A percentile compares a stretch with the other conserved stretches of the same genome.
Evolutionary conservation across 2,888 invertebrate species (phyloP).

Genomic region (Acleris sparsana): DNA sequence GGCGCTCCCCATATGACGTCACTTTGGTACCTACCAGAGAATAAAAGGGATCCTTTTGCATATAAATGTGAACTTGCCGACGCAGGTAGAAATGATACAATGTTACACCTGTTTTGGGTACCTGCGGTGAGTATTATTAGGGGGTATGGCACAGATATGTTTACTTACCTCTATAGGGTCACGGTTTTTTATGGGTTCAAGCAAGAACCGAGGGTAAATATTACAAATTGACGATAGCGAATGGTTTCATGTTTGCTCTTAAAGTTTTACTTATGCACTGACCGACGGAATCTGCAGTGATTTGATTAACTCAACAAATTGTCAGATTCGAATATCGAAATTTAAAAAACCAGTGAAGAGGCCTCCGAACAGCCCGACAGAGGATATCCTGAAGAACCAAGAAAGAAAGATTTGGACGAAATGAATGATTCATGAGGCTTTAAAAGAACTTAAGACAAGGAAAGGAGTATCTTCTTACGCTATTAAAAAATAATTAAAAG

Average conservation of each 20-base stretch:
- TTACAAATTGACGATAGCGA: no score
- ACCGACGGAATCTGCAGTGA: background rate
- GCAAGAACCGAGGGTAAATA: no score
- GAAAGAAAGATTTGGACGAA: conserved; percentile 64
- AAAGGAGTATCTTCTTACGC: conserved; percentile 72
- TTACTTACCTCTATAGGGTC: background rate
- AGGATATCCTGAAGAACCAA: conserved; percentile 43
- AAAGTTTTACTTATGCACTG: background rate
- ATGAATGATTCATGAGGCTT: conserved; percentile 63
- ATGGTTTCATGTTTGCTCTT: no score
- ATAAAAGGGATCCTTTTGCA: conserved; percentile 52
- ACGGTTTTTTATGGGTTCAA: background rate
- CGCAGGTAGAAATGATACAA: conserved; percentile 44
- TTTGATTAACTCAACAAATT: conserved; percentile 11
- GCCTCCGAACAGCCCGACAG: conserved; percentile 46
- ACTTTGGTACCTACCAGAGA: conserved; percentile 54
- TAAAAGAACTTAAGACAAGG: conserved; percentile 56
- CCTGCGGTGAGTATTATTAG: conserved; percentile 25
- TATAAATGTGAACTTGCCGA: conserved; percentile 58
- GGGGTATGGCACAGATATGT: conserved; percentile 14
- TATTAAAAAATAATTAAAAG: conserved; percentile 66
- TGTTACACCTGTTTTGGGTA: conserved; percentile 36
- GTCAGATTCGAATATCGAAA: conserved; percentile 50
- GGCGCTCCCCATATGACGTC: conserved; percentile 62
- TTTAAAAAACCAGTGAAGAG: conserved; percentile 46